phyloP scores from a whole-genome alignment of 92 coral and sea anemone species.

The Phymanthus crucifer region DNA sequence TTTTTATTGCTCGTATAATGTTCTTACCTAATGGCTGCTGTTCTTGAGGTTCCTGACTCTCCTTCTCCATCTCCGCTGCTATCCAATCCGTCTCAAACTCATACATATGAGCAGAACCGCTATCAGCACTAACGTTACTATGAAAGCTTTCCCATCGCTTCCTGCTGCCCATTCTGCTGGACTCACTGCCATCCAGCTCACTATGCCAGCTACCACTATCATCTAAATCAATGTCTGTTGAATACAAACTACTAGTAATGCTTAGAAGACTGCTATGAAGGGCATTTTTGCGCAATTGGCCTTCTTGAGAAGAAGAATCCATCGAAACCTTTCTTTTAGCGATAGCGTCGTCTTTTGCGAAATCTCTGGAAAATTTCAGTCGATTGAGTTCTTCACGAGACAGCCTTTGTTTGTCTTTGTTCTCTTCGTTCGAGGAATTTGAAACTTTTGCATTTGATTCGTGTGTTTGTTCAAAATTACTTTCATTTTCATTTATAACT shows the following conservation, averaged over 20 bases:
- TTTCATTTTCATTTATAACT: neutral
- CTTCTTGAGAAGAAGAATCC: constrained; percentile 35
- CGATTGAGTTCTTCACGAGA: neutral
- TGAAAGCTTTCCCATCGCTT: constrained; percentile 94
- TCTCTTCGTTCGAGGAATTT: neutral
- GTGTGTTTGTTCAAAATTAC: neutral
- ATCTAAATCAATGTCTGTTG: constrained; percentile 68
- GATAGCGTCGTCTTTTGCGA: constrained; percentile 7
- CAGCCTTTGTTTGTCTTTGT: neutral
- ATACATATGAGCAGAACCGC: constrained; percentile 91
- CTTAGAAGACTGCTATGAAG: constrained; percentile 82
- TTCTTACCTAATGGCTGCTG: neutral
- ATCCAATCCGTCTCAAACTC: constrained; percentile 77
- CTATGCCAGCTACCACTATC: constrained; percentile 58
- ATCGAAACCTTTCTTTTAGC: constrained; percentile 11
- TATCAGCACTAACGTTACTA: constrained; percentile 94
- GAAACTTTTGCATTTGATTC: neutral
- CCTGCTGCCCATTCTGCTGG: constrained; percentile 44
- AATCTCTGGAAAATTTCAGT: neutral
- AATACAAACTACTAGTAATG: constrained; percentile 65
- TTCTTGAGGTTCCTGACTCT: constrained; percentile 5
- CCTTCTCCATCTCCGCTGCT: constrained; percentile 66
- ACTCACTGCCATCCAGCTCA: constrained; percentile 48
- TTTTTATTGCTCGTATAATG: too few relatives aligned
- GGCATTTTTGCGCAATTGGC: constrained; percentile 36